These are phyloP conservation scores for Porites australiensis DNA, from an alignment of 64 coral and sea anemone species.

Conservation along the genomic window DNA sequence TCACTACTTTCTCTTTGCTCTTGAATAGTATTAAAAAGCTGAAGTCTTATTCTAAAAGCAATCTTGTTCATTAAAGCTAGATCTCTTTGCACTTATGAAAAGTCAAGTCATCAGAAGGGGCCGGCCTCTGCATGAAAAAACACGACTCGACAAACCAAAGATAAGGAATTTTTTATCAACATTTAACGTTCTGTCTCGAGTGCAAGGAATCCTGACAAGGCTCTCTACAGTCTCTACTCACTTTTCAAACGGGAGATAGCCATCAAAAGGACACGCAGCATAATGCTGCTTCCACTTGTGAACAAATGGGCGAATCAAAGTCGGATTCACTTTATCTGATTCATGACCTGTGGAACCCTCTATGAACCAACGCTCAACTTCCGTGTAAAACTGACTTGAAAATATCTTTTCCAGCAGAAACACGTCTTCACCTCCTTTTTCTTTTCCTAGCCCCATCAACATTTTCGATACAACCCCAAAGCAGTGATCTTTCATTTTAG, in stretches of 20 bases:
- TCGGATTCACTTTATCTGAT: conserved; percentile 18
- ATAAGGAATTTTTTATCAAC: too few relatives aligned
- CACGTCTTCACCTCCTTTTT: neutral
- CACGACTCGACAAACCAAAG: too few relatives aligned
- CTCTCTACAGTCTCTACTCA: neutral
- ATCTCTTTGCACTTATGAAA: too few relatives aligned
- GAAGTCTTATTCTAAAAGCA: too few relatives aligned
- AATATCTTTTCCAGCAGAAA: neutral
- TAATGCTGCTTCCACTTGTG: conserved; percentile 72
- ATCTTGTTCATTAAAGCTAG: too few relatives aligned
- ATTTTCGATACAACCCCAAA: neutral
- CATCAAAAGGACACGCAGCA: conserved; percentile 46
- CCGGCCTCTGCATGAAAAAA: too few relatives aligned
- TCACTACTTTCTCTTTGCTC: too few relatives aligned
- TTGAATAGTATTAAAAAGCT: too few relatives aligned
- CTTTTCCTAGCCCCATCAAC: neutral
- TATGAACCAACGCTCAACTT: conserved; percentile 68
- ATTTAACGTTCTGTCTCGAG: too few relatives aligned
- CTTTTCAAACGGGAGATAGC: conserved; percentile 57
- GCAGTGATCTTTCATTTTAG: neutral
- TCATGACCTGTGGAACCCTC: conserved; percentile 59
- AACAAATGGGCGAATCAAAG: conserved; percentile 66
- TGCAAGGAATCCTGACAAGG: too few relatives aligned
- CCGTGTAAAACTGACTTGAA: neutral
- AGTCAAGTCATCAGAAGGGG: too few relatives aligned